phyloP scores from a whole-genome alignment of 2,113 vertebrate genomes.

The Rhynchopsitta pachyrhyncha region DNA sequence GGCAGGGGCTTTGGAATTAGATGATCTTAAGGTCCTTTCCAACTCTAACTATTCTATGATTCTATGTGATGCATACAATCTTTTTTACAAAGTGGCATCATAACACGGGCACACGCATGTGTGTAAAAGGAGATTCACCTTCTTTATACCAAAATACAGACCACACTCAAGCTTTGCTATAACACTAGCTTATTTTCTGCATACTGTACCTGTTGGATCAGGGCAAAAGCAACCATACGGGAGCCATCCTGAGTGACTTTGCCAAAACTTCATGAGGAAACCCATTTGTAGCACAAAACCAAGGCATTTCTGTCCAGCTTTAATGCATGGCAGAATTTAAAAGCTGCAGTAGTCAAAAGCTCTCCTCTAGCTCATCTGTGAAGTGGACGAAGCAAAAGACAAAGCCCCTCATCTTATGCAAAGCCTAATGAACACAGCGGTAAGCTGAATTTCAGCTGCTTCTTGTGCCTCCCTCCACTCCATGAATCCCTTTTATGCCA shows the following conservation, averaged over 20 bases:
- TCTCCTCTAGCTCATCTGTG: neutral
- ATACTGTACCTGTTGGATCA: neutral
- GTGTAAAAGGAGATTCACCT: neutral
- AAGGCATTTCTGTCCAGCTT: neutral
- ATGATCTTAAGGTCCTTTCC: too few relatives aligned
- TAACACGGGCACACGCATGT: rapidly evolving
- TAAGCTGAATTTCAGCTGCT: neutral
- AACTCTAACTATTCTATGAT: too few relatives aligned
- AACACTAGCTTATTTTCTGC: neutral
- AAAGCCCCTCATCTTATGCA: neutral
- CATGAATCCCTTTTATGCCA: neutral
- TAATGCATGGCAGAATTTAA: neutral
- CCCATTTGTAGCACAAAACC: neutral
- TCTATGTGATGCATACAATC: neutral
- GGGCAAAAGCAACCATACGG: neutral
- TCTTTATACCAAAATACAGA: neutral
- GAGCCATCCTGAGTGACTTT: neutral
- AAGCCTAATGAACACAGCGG: neutral
- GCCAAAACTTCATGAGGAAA: neutral
- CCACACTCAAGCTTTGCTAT: neutral
- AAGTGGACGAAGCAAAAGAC: neutral
- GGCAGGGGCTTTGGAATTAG: too few relatives aligned
- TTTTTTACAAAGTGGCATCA: neutral
- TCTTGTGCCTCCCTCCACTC: neutral
- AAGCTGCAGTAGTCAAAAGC: neutral